These are phyloP conservation scores for Brenthis daphne DNA, from an alignment of 2,888 invertebrate species.

Conservation along the genomic window DNA sequence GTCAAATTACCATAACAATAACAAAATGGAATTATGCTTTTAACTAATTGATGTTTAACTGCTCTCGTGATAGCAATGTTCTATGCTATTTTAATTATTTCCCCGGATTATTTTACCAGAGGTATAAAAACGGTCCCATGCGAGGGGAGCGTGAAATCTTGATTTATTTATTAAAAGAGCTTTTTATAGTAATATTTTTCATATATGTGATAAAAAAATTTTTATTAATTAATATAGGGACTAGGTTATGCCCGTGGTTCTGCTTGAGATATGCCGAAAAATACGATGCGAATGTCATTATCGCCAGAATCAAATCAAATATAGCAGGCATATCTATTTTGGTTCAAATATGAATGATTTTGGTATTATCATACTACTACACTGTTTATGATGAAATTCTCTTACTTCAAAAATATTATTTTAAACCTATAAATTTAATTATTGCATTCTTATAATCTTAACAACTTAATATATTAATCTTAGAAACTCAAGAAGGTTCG, in stretches of 20 bases:
- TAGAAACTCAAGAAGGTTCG: background rate
- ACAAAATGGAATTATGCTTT: constrained; percentile 35
- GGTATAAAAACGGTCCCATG: constrained; percentile 14
- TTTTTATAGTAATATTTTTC: background rate
- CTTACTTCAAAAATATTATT: too few relatives aligned
- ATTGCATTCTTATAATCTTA: too few relatives aligned
- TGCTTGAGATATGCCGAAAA: too few relatives aligned
- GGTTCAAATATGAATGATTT: too few relatives aligned
- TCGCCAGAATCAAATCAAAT: too few relatives aligned
- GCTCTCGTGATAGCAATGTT: constrained; percentile 51
- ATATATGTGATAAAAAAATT: background rate
- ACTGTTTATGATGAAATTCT: too few relatives aligned
- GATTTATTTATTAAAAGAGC: constrained; percentile 2
- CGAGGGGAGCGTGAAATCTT: constrained; percentile 5
- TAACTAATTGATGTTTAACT: constrained; percentile 54
- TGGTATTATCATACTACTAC: too few relatives aligned
- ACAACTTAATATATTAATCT: too few relatives aligned
- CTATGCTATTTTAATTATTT: constrained; percentile 55
- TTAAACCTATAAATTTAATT: too few relatives aligned
- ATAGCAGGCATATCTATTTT: too few relatives aligned
- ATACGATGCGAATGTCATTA: too few relatives aligned
- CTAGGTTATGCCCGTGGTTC: too few relatives aligned
- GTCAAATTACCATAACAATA: constrained; percentile 45
- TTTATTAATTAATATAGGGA: background rate
- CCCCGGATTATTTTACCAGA: constrained; percentile 45